These are phyloP conservation scores for Oscheius sp. DNA, from an alignment of 1,140 invertebrate species.

Conservation along the genomic window DNA sequence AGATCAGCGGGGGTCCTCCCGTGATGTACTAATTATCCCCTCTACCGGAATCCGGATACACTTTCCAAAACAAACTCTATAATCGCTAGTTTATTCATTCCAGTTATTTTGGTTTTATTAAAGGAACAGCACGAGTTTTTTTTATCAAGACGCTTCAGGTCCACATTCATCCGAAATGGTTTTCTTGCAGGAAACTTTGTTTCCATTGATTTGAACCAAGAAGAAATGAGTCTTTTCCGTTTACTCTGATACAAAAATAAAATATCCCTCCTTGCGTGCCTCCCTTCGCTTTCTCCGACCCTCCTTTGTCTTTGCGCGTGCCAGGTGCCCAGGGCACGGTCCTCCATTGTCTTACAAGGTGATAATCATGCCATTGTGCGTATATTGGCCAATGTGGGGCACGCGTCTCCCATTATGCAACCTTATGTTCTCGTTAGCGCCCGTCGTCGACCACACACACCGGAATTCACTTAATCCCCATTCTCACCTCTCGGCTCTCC, in stretches of 20 bases:
- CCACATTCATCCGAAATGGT: too few relatives aligned
- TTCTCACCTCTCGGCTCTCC: background rate
- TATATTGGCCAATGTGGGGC: background rate
- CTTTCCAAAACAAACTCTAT: too few relatives aligned
- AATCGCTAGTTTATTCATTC: too few relatives aligned
- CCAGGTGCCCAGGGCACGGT: constrained; percentile 29
- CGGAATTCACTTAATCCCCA: too few relatives aligned
- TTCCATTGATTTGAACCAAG: too few relatives aligned
- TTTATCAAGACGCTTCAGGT: too few relatives aligned
- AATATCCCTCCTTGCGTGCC: background rate
- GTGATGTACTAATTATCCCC: constrained; percentile 12
- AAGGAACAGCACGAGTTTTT: too few relatives aligned
- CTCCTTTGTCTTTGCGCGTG: background rate
- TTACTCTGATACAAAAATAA: background rate
- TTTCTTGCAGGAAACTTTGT: too few relatives aligned
- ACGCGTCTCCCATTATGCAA: constrained; percentile 1
- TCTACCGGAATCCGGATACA: constrained; percentile 3
- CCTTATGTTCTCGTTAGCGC: background rate
- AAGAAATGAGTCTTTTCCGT: too few relatives aligned
- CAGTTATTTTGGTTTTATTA: too few relatives aligned
- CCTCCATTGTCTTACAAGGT: constrained; percentile 12
- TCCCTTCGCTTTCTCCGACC: background rate
- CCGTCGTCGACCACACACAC: too few relatives aligned
- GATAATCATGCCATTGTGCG: constrained; percentile 9
- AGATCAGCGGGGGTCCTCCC: background rate